Evolutionary conservation across 2,113 vertebrate genomes (phyloP), one percentile per base, ranked within the genome.

Genomic region (Ceyx cyanopectus): DNA sequence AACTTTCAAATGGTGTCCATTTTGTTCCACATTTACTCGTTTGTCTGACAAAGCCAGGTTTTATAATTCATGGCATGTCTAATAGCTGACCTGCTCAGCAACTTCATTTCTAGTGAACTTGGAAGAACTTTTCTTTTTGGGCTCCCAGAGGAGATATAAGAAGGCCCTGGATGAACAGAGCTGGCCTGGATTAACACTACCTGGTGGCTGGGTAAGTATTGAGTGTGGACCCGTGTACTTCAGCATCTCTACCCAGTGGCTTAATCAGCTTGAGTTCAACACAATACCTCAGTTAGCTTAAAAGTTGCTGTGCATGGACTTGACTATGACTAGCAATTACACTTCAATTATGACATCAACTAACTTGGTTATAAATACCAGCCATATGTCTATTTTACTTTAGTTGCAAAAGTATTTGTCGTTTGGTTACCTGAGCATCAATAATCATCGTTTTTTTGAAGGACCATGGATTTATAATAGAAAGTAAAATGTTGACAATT

Each of bases 51-150:
- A 74, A 75, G 34, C 26, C 4, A 10, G 63, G 16, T 60, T 75
- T 70, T 63, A 6, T 43, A 54, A 70, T 75, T 75, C 45, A 81
- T 0, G 0, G 29, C 17, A 12, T 23, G 57, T 3, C 1, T 60
- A 53, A 67, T 75, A 84, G 16, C 7, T 43, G 24, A 75, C 32
- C 12, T 63, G 41, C 20, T 76, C 26, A n/a, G 54, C 34, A 87
- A 34, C 11, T 79, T 57, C n/a, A 24, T 30, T 65, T 40, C 40
- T 8, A 53, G 50, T 22, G 54, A 73, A 65, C 45, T 14, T 9
- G n/a, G 86, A 58, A 90, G 11, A 34, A 43, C 5, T 43, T 41
- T 63, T 58, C 6, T 41, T 76, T 72, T 46, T 32, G 63, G 67
- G 17, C 50, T 80, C 12, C n/a, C 20, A 16, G 26, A 60, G 40